Evolutionary conservation across 30 jellyfish, hydroid and myxozoan genomes (phyloP), one percentile per base, ranked within the genome.

Genomic region (Chrysaora quinquecirrha): DNA sequence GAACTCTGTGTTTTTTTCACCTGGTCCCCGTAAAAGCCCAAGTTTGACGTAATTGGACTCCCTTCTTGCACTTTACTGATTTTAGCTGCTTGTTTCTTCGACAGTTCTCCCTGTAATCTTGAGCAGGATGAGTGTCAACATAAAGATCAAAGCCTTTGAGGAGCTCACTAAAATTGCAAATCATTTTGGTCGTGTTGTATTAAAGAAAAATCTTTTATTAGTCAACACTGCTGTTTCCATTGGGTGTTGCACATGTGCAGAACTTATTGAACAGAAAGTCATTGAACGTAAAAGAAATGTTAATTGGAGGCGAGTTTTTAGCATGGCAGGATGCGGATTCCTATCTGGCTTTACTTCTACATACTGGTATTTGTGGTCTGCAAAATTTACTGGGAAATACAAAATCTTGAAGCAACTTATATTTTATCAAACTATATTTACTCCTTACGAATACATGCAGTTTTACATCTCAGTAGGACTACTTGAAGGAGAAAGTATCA

Each of bases 211-310:
- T 29, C 32, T 80, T 22, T 56, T 80, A 50, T 76, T 76, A 2
- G 60, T 80, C 49, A 80, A 80, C 58, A 47, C 71, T 9, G 77
- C 75, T 12, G 90, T 80, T 3, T 80, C 90, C 22, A 30, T 80
- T 22, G 90, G 83, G 38, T 80, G 90, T 21, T 66, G 90, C 76
- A 80, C 90, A 31, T 80, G 90, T 27, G 90, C 90, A 0, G 90
- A 80, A 27, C 34, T 80, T n/a, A 80, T 80, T 29, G 90, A 80
- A 63, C 90, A 80, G 78, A 80, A 80, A 29, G 12, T 80, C 2
- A 48, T 80, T 27, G 90, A 80, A 54, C 31, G 65, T 32, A 46
- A 35, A 32, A 60, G 67, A 30, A 43, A 50, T 2, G 23, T 80
- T 22, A 67, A 67, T 66, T 34, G 62, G 30, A 49, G 90, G 21